Evolutionary conservation across 2,797 vertebrate genomes (phyloP), one percentile per base, ranked within the genome.

Genomic region (Chloroceryle inda): DNA sequence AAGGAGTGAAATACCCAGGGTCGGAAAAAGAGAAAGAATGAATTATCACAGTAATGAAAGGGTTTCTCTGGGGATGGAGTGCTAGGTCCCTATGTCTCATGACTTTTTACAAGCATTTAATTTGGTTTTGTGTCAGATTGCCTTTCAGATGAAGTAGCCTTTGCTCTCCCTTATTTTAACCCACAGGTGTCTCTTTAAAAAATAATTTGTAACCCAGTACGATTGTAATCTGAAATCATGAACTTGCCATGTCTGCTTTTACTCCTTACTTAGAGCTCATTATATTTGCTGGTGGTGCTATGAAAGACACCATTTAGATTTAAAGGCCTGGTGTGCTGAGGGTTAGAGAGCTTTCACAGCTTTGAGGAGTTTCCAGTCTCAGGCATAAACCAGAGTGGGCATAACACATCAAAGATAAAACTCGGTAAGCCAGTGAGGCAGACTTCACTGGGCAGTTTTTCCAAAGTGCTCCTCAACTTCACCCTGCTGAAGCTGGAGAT

Each of bases 51-150:
- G 49, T 53, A 77, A 58, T 53, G 35, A 81, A 6, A 31, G 33
- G 52, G 23, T 37, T 62, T 71, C 74, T 87, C 33, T 52, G 59
- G 37, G 37, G 58, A 66, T 2, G 2, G 22, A 61, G 33, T 37
- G 7, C 31, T 4, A 47, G 23, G 17, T 59, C 33, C 52, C 53
- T 52, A 4, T 0, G 1, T 27, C 31, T 19, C 2, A 2, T 20
- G 35, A 53, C 55, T 73, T 38, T 62, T 80, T 64, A n/a, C 45
- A 35, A 50, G n/a, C 64, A 64, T 35, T 50, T 72, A 26, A 44
- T 72, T 72, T 76, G 21, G 16, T 21, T 80, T 82, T 47, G 23
- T 37, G 31, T 76, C 74, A 67, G 33, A 31, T 23, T 21, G 47
- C 29, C 74, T 67, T 90, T 49, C 56, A 67, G 42, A 59, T 58